Base-by-base conservation (phyloP, 2,113 vertebrate species). In the Psittacara wagleri region DNA sequence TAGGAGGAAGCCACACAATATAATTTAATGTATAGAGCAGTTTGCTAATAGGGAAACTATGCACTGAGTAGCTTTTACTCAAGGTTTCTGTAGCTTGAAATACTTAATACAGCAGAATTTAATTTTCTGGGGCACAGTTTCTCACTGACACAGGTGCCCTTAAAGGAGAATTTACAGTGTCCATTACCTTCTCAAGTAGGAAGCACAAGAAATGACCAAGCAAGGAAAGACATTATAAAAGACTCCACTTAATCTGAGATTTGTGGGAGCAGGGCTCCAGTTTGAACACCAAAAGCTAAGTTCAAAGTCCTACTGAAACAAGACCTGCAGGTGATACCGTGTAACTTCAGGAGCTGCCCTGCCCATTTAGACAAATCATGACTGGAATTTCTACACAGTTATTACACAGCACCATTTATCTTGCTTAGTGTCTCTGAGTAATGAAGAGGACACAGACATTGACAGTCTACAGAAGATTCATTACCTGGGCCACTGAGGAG, bases 21-120 rank as follows among this genome's bases (percentile, higher is more conserved):
- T 81, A 72, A 86, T 86, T 96, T 17, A 83, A 43, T 68, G 55
- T 68, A 83, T 61, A 68, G 64, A 94, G 78, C 61, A 86, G 39
- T 84, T 68, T 76, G 83, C 48, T 94, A 81, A 86, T 48, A 85
- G 43, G 92, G 73, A 55, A 94, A 61, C 88, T 23, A 70, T 48
- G 67, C 37, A 24, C 52, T 15, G 18, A 81, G 66, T 43, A 73
- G 81, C 51, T 93, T 92, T 91, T 90, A 88, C 46, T 85, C 41
- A 72, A 44, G 63, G 49, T 70, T 80, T 49, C 87, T 83, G 39
- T 63, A 88, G 57, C 68, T 68, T 78, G 75, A 72, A 81, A 78
- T 74, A 64, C n/a, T 90, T 92, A 90, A 93, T n/a, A 70, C 41
- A 80, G 90, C 87, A 88, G 87, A 74, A 83, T 87, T 81, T 91